Percentiles rank a stretch among this genome's conserved stretches.
phyloP scores from a whole-genome alignment of 1,140 invertebrate genomes.

The Cyclargus thomasi region DNA sequence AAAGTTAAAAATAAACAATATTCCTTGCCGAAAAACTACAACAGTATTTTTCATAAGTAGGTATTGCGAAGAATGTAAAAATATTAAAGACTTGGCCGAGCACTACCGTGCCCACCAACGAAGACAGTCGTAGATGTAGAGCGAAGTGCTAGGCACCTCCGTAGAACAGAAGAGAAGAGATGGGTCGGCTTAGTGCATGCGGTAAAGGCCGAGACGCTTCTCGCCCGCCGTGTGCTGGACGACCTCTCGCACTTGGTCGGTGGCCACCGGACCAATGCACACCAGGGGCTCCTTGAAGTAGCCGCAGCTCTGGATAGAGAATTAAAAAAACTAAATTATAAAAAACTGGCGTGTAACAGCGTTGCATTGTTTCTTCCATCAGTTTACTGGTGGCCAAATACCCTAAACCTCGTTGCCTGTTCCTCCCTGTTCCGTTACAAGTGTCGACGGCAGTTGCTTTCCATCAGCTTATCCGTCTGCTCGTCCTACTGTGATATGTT shows the following conservation, averaged over 20 bases:
- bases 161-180: neutral
- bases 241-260: slow-evolving; percentile 82
- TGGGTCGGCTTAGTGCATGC: slow-evolving; percentile 68
- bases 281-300: slow-evolving; percentile 93
- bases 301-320: slow-evolving; percentile 82
- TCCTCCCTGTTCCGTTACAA: too few species aligned
- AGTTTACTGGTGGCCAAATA: too few species aligned
- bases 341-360: too few species aligned
- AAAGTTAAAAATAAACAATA: slow-evolving; percentile 12
- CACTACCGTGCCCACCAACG: neutral
- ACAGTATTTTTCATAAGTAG: neutral
- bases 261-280: slow-evolving; percentile 89
- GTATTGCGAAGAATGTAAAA: neutral
- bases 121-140: neutral
- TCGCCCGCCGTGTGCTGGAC: slow-evolving; percentile 87
- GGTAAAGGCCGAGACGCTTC: slow-evolving; percentile 82
- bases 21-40: neutral
- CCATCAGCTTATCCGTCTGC: too few species aligned
- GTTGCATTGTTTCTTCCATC: too few species aligned
- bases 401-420: too few species aligned
- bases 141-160: neutral
- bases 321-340: too few species aligned
- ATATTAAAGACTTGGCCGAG: neutral
- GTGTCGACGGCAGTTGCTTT: too few species aligned
- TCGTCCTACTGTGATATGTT: too few species aligned